Evolutionary conservation across 2,113 vertebrate species (phyloP).

Genomic region (Ophthalmolycus amberensis): DNA sequence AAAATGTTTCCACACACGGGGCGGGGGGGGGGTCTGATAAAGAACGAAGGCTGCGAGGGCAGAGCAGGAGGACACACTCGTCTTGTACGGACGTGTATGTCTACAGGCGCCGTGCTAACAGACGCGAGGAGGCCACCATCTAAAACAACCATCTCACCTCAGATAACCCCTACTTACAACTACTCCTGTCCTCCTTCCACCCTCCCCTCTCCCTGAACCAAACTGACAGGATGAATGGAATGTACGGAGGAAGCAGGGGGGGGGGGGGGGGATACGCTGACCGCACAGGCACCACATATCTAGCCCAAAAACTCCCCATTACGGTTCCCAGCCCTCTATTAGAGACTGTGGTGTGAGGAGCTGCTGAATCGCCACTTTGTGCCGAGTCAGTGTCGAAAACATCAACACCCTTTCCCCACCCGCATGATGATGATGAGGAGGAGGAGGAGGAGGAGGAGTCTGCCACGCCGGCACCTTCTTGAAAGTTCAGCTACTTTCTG

Average conservation of each 20-base stretch:
- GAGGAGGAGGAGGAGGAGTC: neutral
- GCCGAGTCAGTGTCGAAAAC: constrained; percentile 38
- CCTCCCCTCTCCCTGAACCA: constrained; percentile 2
- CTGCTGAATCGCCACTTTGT: constrained; percentile 45
- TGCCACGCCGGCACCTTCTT: neutral
- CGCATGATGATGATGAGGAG: neutral
- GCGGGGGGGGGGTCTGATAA: neutral
- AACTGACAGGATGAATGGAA: constrained; percentile 33
- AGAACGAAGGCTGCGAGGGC: constrained; percentile 4
- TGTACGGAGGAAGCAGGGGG: neutral
- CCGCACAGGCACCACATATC: constrained; percentile 8
- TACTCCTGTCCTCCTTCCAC: constrained; percentile 29
- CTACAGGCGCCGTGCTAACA: constrained; percentile 31
- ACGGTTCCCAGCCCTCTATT: constrained; percentile 9
- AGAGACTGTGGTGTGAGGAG: constrained; percentile 12
- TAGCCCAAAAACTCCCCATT: constrained; percentile 15
- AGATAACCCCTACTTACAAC: constrained; percentile 59
- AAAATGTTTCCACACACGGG: neutral
- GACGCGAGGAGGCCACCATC: constrained; percentile 12
- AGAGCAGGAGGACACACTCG: constrained; percentile 14
- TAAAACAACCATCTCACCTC: constrained; percentile 35
- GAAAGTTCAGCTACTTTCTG: neutral
- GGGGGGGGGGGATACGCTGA: neutral
- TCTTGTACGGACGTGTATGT: constrained; percentile 27
- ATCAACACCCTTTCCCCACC: constrained; percentile 27